A percentile compares a stretch with the other conserved stretches of the same genome.
phyloP scores from a whole-genome alignment of 2,888 invertebrate species.

The Drosophila histrio region DNA sequence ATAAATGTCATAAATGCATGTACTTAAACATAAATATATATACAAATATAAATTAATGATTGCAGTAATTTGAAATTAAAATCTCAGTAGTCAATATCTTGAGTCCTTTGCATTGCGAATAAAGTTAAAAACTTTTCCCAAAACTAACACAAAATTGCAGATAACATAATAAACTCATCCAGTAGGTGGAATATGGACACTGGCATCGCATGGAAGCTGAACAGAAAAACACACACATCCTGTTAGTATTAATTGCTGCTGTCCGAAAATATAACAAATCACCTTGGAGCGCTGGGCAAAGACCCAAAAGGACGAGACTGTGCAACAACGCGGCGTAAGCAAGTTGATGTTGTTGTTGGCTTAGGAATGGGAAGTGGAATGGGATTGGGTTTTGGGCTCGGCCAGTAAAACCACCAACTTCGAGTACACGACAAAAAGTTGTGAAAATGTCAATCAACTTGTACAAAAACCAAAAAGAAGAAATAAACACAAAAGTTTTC shows the following conservation, averaged over 20 bases:
- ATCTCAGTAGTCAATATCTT: background rate
- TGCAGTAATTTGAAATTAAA: background rate
- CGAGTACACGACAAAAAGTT: constrained; percentile 72
- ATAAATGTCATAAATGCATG: no score
- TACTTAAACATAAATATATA: background rate
- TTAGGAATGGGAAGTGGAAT: constrained; percentile 23
- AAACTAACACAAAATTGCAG: constrained; percentile 1
- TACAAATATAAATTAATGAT: no score
- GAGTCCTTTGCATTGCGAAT: background rate
- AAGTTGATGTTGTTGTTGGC: constrained; percentile 11
- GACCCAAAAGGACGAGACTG: constrained; percentile 71
- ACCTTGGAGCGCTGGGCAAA: constrained; percentile 66
- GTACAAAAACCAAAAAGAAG: constrained; percentile 47
- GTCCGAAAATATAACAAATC: constrained; percentile 82
- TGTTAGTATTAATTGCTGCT: constrained; percentile 82
- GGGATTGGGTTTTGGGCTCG: constrained; percentile 44
- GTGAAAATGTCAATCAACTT: constrained; percentile 82
- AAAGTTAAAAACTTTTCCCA: constrained; percentile 5
- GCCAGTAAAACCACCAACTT: constrained; percentile 45
- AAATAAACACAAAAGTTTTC: constrained; percentile 69
- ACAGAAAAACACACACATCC: constrained; percentile 67
- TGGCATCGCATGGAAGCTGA: constrained; percentile 36
- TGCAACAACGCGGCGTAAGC: constrained; percentile 43
- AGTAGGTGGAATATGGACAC: constrained; percentile 12
- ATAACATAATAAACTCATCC: constrained; percentile 25